Conservation (phyloP, 2,888 invertebrate genomes). For the Lasioglossum malachurum region DNA sequence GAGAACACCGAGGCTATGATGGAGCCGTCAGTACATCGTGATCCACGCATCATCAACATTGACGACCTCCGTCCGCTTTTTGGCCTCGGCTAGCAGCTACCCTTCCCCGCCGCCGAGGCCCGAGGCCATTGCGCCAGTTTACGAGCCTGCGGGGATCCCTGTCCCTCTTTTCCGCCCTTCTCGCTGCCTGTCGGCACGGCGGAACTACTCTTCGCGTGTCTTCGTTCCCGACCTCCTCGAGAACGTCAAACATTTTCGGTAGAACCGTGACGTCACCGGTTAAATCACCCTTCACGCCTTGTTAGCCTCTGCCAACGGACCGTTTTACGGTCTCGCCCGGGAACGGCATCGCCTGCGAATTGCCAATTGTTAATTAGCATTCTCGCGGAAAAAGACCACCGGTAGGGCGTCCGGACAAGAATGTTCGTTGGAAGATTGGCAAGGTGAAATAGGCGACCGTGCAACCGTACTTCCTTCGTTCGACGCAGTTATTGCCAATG, state of each 20-base stretch:
- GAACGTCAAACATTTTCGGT: constrained; percentile 47
- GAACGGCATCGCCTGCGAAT: constrained; percentile 60
- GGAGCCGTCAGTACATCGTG: constrained; percentile 82
- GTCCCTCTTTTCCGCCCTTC: constrained; percentile 54
- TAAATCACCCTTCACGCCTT: constrained; percentile 81
- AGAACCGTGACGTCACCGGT: constrained; percentile 78
- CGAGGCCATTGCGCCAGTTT: constrained; percentile 77
- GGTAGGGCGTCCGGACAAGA: constrained; percentile 25
- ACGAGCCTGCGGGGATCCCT: constrained; percentile 76
- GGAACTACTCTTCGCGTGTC: constrained; percentile 11
- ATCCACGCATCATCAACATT: constrained; percentile 84
- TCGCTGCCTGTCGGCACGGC: background rate
- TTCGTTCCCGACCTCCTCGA: constrained; percentile 21
- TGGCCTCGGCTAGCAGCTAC: constrained; percentile 61
- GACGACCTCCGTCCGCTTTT: constrained; percentile 83
- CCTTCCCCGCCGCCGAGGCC: constrained; percentile 54
- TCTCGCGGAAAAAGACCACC: constrained; percentile 57
- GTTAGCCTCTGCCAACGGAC: constrained; percentile 77
- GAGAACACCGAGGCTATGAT: constrained; percentile 70
- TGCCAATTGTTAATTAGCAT: constrained; percentile 78
- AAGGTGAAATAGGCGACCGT: constrained; percentile 25
- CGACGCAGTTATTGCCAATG: background rate
- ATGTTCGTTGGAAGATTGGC: constrained; percentile 46
- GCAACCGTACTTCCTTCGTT: constrained; percentile 14
- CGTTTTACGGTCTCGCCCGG: constrained; percentile 76